phyloP scores from a whole-genome alignment of 1,140 invertebrate species.

The Meloidogyne floridensis region DNA sequence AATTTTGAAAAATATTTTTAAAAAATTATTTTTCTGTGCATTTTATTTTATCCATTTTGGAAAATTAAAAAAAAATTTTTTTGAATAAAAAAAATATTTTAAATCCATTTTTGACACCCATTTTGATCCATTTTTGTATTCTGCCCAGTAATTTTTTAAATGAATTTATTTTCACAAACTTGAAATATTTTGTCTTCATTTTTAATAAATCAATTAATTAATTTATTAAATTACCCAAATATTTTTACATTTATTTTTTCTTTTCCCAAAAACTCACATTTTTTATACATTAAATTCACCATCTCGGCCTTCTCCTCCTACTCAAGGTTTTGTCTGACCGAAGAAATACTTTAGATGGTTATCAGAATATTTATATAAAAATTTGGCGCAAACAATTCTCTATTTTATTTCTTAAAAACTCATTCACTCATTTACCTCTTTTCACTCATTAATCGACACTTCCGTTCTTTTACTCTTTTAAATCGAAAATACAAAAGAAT shows the following conservation, averaged over 20 bases:
- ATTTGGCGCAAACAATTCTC: conserved; percentile 1
- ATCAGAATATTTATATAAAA: neutral
- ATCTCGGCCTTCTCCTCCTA: neutral
- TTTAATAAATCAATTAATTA: too few relatives aligned
- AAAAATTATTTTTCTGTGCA: too few relatives aligned
- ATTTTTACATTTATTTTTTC: neutral
- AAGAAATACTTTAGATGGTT: neutral
- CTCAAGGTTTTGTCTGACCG: neutral
- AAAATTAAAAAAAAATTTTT: too few relatives aligned
- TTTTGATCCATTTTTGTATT: too few relatives aligned
- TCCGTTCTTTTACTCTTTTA: neutral
- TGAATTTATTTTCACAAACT: too few relatives aligned
- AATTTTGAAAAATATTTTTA: too few relatives aligned
- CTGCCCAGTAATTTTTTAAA: too few relatives aligned
- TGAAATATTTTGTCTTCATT: too few relatives aligned
- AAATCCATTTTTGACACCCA: too few relatives aligned
- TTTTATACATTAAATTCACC: neutral
- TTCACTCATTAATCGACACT: neutral
- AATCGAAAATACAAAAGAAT: neutral
- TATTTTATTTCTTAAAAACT: neutral
- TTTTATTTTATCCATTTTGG: too few relatives aligned
- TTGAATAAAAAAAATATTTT: too few relatives aligned
- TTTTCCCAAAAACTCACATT: neutral
- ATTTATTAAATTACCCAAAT: neutral
- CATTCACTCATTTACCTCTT: neutral